Evolutionary conservation across 2,888 invertebrate genomes (phyloP).

Genomic region (Tribolium freemani): DNA sequence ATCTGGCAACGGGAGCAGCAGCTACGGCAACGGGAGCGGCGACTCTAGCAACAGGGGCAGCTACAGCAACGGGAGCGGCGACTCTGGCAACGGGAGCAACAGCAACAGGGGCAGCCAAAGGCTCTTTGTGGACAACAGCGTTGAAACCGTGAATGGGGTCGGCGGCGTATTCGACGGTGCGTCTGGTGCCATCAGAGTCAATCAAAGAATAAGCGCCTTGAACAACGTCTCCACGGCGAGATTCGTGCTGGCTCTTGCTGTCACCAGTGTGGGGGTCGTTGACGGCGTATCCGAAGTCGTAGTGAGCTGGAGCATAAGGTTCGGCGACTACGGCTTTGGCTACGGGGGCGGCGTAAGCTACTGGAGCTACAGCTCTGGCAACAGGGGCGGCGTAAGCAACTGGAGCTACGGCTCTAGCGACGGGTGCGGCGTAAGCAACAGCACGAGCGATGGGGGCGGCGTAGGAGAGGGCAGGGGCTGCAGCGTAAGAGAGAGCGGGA

Average conservation of each 20-base stretch:
- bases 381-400: slow-evolving; percentile 40
- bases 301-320: slow-evolving; percentile 66
- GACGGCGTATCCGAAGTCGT: slow-evolving; percentile 68
- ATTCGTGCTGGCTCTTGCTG: slow-evolving; percentile 61
- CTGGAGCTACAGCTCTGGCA: slow-evolving; percentile 60
- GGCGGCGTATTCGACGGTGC: slow-evolving; percentile 70
- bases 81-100: slow-evolving; percentile 63
- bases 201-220: slow-evolving; percentile 70
- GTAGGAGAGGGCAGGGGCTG: slow-evolving; percentile 55
- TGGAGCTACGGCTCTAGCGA: slow-evolving; percentile 45
- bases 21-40: slow-evolving; percentile 44
- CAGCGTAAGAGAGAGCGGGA: too few species aligned
- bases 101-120: slow-evolving; percentile 60
- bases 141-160: slow-evolving; percentile 71
- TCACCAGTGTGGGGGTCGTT: slow-evolving; percentile 60
- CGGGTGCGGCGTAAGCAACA: slow-evolving; percentile 47
- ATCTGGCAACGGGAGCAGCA: slow-evolving; percentile 36
- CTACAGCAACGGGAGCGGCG: slow-evolving; percentile 50
- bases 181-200: slow-evolving; percentile 70
- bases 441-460: slow-evolving; percentile 45
- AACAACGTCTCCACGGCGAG: slow-evolving; percentile 69
- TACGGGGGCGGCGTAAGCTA: slow-evolving; percentile 50
- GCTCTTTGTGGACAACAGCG: slow-evolving; percentile 70
- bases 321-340: slow-evolving; percentile 66
- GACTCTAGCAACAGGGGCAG: slow-evolving; percentile 36